Base-by-base conservation (phyloP, 2,113 vertebrate species). In the Tretioscincus oriximinensis region DNA sequence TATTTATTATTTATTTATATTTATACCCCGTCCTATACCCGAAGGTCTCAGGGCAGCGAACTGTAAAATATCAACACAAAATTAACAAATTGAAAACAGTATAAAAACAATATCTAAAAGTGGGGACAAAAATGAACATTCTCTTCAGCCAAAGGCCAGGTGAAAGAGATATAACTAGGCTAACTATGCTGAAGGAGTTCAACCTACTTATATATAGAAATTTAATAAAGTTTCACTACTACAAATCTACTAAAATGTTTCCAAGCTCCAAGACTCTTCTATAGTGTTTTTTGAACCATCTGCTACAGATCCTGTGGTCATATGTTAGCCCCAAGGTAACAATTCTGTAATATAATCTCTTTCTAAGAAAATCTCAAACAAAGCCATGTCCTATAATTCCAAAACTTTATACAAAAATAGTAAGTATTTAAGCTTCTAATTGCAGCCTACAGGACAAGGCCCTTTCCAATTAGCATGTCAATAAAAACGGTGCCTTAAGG, bases 271-370 rank as follows among this genome's bases (percentile, higher is more conserved):
- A 91, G 82, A 89, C 29, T 67, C 90, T 93, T 77, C 85, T 69
- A 65, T 89, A 69, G 5, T 83, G 35, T 86, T 86, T 92, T 76
- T 90, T 82, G 80, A 64, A 95, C 84, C 81, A 92, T 85, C 77
- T 91, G 77, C 79, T 90, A 29, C 45, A 49, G 82, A 88, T 85
- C 28, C 68, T 58, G 47, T 88, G 80, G 75, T 95, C 86, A 82
- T 86, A 92, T 88, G 84, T 76, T 26, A 64, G 86, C 76, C 86
- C 91, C 87, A 85, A 90, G 83, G 84, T 94, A 91, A 88, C 1
- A 79, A 61, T 79, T 77, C 71, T 85, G 16, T 83, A 83, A 86
- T 67, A 71, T 2, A 9, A 73, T 71, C 82, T 66, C 7, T 35
- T 70, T 41, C 21, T 22, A 4, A 28, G 12, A 21, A 35, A 31